Percentiles rank a stretch among this genome's conserved stretches.
phyloP scores from a whole-genome alignment of 2,888 invertebrate species.

The Lasioglossum morio region DNA sequence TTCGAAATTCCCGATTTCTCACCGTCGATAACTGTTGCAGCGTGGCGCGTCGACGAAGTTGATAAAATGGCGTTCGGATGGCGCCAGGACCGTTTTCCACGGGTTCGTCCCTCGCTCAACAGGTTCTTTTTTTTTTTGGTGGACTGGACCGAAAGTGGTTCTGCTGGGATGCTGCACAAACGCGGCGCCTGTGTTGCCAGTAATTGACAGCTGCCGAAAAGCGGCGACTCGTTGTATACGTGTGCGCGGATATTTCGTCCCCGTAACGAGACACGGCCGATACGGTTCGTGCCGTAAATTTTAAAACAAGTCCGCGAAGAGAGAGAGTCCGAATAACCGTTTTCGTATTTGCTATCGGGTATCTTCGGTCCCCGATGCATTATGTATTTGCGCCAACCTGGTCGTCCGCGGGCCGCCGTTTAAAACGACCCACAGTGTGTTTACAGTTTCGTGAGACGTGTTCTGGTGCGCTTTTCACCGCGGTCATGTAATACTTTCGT shows the following conservation, averaged over 20 bases:
- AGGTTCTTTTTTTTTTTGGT: conserved; percentile 64
- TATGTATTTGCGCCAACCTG: conserved; percentile 43
- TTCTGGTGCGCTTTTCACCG: conserved; percentile 29
- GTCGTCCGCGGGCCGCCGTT: conserved; percentile 45
- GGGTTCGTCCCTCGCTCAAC: conserved; percentile 34
- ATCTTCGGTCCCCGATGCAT: conserved; percentile 26
- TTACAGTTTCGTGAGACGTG: conserved; percentile 61
- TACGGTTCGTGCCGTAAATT: conserved; percentile 17
- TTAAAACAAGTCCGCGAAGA: conserved; percentile 20
- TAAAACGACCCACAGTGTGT: conserved; percentile 63
- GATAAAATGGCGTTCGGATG: neutral
- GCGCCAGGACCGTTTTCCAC: conserved; percentile 31
- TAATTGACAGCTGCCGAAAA: conserved; percentile 83
- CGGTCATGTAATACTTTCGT: conserved; percentile 27
- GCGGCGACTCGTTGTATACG: conserved; percentile 68
- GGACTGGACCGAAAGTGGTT: conserved; percentile 76
- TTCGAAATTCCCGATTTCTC: neutral
- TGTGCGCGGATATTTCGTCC: conserved; percentile 50
- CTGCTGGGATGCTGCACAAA: conserved; percentile 77
- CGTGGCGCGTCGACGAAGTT: neutral
- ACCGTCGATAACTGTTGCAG: conserved; percentile 2
- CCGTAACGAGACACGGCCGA: conserved; percentile 25
- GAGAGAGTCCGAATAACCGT: conserved; percentile 9
- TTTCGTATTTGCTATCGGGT: neutral
- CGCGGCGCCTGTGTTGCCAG: conserved; percentile 77